Conservation (phyloP, 2,797 vertebrate species). For the Parauchenoglanis punctatus region DNA sequence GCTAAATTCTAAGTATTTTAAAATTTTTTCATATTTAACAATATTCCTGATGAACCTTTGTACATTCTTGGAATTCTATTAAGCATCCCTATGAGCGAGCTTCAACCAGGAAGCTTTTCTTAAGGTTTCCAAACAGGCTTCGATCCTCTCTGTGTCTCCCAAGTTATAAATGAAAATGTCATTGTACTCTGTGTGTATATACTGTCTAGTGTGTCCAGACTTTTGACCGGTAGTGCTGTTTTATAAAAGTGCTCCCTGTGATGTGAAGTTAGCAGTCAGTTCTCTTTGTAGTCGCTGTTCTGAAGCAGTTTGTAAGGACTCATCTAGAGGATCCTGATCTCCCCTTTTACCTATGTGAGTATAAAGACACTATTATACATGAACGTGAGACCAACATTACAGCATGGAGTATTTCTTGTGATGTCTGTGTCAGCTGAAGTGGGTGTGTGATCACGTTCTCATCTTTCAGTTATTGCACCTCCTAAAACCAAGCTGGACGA, state of each 20-base stretch:
- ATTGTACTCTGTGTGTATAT: background rate
- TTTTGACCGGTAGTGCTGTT: background rate
- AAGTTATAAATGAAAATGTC: background rate
- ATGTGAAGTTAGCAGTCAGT: background rate
- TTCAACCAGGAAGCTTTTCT: background rate
- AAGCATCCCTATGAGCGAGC: background rate
- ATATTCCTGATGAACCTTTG: background rate
- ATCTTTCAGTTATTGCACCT: constrained; percentile 74
- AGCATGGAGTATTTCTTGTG: background rate
- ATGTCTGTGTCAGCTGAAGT: background rate
- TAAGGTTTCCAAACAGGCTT: background rate
- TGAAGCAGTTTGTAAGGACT: constrained; percentile 85
- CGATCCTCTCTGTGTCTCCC: background rate
- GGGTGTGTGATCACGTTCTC: background rate
- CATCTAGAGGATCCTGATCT: constrained; percentile 84
- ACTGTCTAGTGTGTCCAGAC: background rate
- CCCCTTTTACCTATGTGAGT: constrained; percentile 92
- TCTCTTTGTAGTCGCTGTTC: constrained; percentile 75
- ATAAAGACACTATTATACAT: constrained; percentile 1
- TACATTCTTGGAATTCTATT: background rate
- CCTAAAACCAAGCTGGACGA: constrained; percentile 75
- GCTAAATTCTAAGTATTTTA: background rate
- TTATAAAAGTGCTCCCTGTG: background rate
- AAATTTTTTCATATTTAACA: background rate
- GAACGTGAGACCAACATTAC: background rate